Conservation (phyloP, 1,140 invertebrate genomes). For the Solenopsis invicta region DNA sequence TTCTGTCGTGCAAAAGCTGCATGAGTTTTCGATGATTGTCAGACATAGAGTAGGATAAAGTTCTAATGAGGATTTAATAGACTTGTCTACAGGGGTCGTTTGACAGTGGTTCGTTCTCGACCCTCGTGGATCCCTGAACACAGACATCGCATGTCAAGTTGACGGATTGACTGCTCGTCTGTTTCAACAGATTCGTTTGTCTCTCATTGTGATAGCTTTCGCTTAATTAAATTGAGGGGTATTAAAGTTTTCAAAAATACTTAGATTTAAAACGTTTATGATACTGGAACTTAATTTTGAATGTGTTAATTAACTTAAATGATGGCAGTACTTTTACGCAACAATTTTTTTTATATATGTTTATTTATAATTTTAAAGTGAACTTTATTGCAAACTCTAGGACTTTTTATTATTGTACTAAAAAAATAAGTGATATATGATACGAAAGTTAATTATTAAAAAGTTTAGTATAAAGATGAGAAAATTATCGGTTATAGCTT, state of each 20-base stretch:
- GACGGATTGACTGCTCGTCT: conserved; percentile 78
- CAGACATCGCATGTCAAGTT: conserved; percentile 67
- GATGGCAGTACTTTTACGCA: not conserved
- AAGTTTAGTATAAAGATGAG: no score
- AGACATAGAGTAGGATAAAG: conserved; percentile 66
- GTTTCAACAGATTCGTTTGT: conserved; percentile 59
- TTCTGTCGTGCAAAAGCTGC: not conserved
- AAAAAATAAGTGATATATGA: no score
- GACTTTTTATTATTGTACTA: no score
- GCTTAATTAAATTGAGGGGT: not conserved
- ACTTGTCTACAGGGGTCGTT: conserved; percentile 75
- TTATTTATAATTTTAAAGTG: no score
- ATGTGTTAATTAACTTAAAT: not conserved
- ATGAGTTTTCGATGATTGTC: conserved; percentile 46
- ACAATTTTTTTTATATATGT: not conserved
- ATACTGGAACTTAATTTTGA: not conserved
- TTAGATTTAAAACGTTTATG: not conserved
- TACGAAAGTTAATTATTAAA: no score
- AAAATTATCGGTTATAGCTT: no score
- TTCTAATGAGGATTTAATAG: conserved; percentile 81
- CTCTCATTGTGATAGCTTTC: conserved; percentile 2
- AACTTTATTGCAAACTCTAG: no score
- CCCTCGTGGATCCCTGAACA: conserved; percentile 70
- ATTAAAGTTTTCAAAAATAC: not conserved
- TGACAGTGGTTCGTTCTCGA: conserved; percentile 77